Evolutionary conservation across 1,140 invertebrate genomes (phyloP), one percentile per base, ranked within the genome.

Genomic region (Sarcophaga peregrina): DNA sequence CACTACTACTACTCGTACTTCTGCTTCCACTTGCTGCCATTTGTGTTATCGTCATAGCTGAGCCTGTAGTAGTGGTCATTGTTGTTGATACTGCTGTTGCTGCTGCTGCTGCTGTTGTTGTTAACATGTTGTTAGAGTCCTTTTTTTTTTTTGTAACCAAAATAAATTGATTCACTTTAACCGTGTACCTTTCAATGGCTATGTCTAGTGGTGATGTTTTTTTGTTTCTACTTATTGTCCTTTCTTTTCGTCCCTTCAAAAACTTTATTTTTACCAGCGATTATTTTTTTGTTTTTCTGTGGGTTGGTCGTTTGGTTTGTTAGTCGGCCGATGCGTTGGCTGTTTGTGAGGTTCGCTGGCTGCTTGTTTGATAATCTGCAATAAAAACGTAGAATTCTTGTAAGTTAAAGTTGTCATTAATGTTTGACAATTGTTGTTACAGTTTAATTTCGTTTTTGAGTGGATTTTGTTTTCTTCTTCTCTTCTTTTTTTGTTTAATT

Each of bases 361-460:
- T 81, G 48, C 58, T 81, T 54, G 25, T 81, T 50, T 58, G 50
- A 81, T 50, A 68, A 68, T 47, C 80, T 81, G 52, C 80, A 78
- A 78, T 78, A 50, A 78, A 48, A 52, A 48, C 47, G 75, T 48
- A 78, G 9, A 50, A 78, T 25, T 78, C 75, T 78, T 78, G 75
- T 78, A 50, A 78, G 75, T 78, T 78, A 50, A 20, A 78, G 75
- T 78, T 78, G 75, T 52, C 75, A 78, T 78, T 78, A 78, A 78
- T 50, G 48, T 78, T 78, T 78, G 75, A 78, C 25, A 37, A 37
- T 37, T 37, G 25, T 78, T 78, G 75, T 50, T 78, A 50, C 47
- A 52, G 48, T 78, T 78, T 50, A 2, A 78, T 76, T 76, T 47
- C 46, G 46, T 8, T 76, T 76, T 76, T 76, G 17, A 37, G 25